Conservation (phyloP, 2,797 vertebrate species). For the Strix occidentalis region DNA sequence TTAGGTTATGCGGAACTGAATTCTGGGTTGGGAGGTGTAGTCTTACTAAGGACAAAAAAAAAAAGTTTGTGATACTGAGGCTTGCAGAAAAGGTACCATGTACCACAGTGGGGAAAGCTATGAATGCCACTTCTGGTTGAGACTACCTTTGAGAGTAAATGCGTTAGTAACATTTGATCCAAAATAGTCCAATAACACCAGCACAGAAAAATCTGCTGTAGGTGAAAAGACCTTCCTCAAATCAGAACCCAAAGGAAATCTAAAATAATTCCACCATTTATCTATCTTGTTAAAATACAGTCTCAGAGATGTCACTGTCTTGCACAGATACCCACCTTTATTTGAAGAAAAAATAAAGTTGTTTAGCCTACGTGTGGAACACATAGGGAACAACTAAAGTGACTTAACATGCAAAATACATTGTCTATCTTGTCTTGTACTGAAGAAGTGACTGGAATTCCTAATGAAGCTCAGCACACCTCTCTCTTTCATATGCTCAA, state of each 20-base stretch:
- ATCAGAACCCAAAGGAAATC: background rate
- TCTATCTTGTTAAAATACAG: background rate
- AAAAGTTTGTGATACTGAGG: background rate
- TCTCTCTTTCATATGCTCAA: slow-evolving; percentile 10
- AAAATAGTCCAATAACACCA: background rate
- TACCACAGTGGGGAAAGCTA: background rate
- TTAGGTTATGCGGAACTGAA: background rate
- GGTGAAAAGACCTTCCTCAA: background rate
- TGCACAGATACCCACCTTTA: background rate
- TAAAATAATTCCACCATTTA: background rate
- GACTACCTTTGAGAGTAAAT: background rate
- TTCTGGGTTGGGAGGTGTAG: background rate
- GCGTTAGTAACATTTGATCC: background rate
- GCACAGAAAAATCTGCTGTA: background rate
- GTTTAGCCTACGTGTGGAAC: slow-evolving; percentile 19
- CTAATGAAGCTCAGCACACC: slow-evolving; percentile 41
- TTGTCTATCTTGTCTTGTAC: slow-evolving; percentile 18
- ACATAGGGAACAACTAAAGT: background rate
- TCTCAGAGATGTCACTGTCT: background rate
- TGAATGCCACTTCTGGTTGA: background rate
- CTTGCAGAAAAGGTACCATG: background rate
- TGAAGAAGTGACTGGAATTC: slow-evolving; percentile 25
- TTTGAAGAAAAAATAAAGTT: slow-evolving; percentile 12
- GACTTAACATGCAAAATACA: slow-evolving; percentile 12
- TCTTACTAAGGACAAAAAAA: background rate